phyloP scores from a whole-genome alignment of 64 coral and sea anemone species.

The Porites australiensis region DNA sequence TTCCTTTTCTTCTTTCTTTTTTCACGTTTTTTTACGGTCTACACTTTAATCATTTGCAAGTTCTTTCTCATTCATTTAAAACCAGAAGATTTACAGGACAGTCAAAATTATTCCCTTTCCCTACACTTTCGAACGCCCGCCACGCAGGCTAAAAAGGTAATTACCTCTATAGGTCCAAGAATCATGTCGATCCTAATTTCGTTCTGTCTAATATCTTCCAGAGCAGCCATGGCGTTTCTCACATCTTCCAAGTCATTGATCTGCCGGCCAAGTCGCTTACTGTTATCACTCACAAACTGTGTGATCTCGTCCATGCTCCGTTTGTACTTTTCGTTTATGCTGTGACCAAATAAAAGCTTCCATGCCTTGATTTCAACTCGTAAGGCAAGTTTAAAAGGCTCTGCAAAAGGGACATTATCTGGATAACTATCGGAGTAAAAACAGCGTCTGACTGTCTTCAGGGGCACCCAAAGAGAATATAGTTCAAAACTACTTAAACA shows the following conservation, averaged over 20 bases:
- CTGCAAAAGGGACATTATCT: conserved; percentile 5
- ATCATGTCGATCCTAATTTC: conserved; percentile 95
- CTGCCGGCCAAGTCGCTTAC: conserved; percentile 78
- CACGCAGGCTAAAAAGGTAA: too few relatives aligned
- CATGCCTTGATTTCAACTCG: conserved; percentile 84
- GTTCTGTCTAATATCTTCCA: conserved; percentile 92
- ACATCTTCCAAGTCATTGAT: conserved; percentile 96
- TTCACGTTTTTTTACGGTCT: too few relatives aligned
- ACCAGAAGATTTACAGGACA: too few relatives aligned
- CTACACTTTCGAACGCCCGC: too few relatives aligned
- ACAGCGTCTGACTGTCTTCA: too few relatives aligned
- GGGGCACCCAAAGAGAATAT: too few relatives aligned
- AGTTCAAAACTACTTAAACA: too few relatives aligned
- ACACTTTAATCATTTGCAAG: too few relatives aligned
- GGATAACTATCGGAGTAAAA: neutral
- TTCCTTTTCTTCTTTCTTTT: too few relatives aligned
- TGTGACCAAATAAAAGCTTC: conserved; percentile 92
- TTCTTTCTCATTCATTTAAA: too few relatives aligned
- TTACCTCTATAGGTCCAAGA: conserved; percentile 88
- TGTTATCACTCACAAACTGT: conserved; percentile 84
- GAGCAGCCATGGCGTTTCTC: conserved; percentile 85
- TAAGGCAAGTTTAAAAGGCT: conserved; percentile 84
- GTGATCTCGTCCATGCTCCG: conserved; percentile 90
- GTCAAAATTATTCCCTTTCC: too few relatives aligned
- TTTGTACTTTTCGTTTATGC: conserved; percentile 90